Percentiles rank a stretch among this genome's conserved stretches.
These are phyloP conservation scores for Sweltsa coloradensis DNA, from an alignment of 1,140 invertebrate species.

Conservation along the genomic window DNA sequence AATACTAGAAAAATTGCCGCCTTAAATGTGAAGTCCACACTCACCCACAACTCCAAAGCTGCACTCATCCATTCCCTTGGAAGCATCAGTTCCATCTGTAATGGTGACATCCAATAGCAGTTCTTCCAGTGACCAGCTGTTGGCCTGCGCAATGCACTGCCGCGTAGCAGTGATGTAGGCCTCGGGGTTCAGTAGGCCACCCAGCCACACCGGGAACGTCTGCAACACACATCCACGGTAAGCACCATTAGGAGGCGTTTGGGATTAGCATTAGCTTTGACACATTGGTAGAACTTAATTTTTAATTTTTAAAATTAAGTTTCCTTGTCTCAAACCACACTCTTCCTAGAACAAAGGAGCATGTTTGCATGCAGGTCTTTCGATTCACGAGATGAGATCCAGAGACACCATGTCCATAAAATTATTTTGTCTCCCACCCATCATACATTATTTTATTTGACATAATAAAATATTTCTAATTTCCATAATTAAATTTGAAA, in stretches of 20 bases:
- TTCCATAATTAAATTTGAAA: too few relatives aligned
- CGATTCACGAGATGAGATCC: too few relatives aligned
- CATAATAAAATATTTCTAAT: too few relatives aligned
- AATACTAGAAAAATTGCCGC: slow-evolving; percentile 8
- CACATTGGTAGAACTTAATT: not conserved
- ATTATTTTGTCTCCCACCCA: too few relatives aligned
- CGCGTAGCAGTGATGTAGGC: slow-evolving; percentile 98
- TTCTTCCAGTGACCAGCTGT: slow-evolving; percentile 90
- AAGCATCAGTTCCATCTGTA: slow-evolving; percentile 33
- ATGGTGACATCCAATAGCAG: slow-evolving; percentile 79
- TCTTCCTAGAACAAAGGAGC: not conserved
- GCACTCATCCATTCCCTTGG: slow-evolving; percentile 51
- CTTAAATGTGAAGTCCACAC: slow-evolving; percentile 11
- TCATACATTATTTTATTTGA: too few relatives aligned
- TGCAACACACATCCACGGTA: slow-evolving; percentile 38
- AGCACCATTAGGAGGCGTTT: too few relatives aligned
- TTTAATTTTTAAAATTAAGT: not conserved
- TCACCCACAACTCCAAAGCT: slow-evolving; percentile 66
- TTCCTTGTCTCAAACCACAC: not conserved
- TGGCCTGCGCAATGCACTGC: slow-evolving; percentile 91
- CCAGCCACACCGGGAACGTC: slow-evolving; percentile 90
- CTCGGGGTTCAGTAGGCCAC: slow-evolving; percentile 93
- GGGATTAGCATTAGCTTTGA: too few relatives aligned
- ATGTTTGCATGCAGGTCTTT: too few relatives aligned
- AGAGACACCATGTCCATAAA: too few relatives aligned